phyloP scores from a whole-genome alignment of 2,797 vertebrate genomes.

The Urophycis tenuis region DNA sequence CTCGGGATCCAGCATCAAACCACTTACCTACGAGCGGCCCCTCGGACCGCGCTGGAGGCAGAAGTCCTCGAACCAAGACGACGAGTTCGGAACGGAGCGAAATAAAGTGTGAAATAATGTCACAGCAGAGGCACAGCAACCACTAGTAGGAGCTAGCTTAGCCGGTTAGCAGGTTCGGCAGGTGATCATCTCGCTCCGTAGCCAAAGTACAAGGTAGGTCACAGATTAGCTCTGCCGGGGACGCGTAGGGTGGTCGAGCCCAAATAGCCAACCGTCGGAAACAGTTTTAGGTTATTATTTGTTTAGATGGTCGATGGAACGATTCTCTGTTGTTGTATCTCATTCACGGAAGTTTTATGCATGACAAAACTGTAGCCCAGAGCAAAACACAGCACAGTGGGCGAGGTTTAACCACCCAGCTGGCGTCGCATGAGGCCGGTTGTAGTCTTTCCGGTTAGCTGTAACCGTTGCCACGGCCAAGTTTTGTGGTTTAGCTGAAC shows the following conservation, averaged over 20 bases:
- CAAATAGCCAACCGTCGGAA: not conserved
- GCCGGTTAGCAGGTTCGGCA: slow-evolving; percentile 39
- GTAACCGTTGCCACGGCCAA: not conserved
- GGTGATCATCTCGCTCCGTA: slow-evolving; percentile 28
- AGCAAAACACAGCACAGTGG: slow-evolving; percentile 18
- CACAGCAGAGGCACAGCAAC: not conserved
- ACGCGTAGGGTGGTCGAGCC: not conserved
- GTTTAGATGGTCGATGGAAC: not conserved
- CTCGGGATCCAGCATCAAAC: not conserved
- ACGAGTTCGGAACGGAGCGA: not conserved
- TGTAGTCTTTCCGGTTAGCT: slow-evolving; percentile 51
- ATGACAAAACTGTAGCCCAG: slow-evolving; percentile 24
- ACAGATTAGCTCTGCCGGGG: not conserved
- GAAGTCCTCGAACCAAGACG: not conserved
- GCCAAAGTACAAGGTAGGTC: slow-evolving; percentile 4
- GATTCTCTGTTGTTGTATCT: slow-evolving; percentile 15
- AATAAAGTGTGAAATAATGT: not conserved
- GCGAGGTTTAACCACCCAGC: slow-evolving; percentile 24
- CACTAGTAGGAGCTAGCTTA: slow-evolving; percentile 2
- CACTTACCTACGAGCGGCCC: not conserved
- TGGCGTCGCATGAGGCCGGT: slow-evolving; percentile 1
- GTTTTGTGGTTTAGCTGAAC: slow-evolving; percentile 7
- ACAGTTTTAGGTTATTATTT: not conserved
- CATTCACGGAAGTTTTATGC: slow-evolving; percentile 54
- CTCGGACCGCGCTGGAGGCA: not conserved